phyloP scores from a whole-genome alignment of 2,113 vertebrate genomes.

The Calidris pugnax region DNA sequence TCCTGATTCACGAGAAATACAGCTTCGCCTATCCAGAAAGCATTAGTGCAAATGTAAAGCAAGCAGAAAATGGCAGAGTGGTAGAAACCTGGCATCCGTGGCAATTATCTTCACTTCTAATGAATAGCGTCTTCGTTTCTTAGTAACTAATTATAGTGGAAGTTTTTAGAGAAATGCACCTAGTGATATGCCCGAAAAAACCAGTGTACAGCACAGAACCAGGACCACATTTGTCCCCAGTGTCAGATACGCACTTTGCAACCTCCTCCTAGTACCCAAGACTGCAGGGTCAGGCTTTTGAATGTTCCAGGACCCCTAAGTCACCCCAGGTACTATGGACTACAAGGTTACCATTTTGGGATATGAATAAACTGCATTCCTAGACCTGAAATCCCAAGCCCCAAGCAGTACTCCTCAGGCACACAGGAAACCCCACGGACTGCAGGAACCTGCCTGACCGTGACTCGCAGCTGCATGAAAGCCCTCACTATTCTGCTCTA shows the following conservation, averaged over 20 bases:
- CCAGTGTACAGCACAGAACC: accelerated
- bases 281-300: not conserved
- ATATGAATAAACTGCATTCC: not conserved
- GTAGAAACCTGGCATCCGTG: not conserved
- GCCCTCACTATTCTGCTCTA: not conserved
- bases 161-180: not conserved
- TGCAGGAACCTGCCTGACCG: not conserved
- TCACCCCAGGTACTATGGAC: not conserved
- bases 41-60: not conserved
- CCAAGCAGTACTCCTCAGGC: not conserved
- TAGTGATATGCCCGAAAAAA: not conserved
- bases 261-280: not conserved
- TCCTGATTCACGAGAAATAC: not conserved
- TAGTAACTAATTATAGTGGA: conserved; percentile 11
- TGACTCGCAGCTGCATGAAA: not conserved
- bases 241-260: not conserved
- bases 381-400: not conserved
- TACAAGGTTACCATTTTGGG: not conserved
- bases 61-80: conserved; percentile 1
- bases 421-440: not conserved
- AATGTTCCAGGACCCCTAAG: not conserved
- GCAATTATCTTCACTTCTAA: conserved; percentile 14
- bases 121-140: not conserved
- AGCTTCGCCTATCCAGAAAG: not conserved
- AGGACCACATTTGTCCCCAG: not conserved